Evolutionary conservation across 1,140 invertebrate species (phyloP).

Genomic region (Nephila pilipes): DNA sequence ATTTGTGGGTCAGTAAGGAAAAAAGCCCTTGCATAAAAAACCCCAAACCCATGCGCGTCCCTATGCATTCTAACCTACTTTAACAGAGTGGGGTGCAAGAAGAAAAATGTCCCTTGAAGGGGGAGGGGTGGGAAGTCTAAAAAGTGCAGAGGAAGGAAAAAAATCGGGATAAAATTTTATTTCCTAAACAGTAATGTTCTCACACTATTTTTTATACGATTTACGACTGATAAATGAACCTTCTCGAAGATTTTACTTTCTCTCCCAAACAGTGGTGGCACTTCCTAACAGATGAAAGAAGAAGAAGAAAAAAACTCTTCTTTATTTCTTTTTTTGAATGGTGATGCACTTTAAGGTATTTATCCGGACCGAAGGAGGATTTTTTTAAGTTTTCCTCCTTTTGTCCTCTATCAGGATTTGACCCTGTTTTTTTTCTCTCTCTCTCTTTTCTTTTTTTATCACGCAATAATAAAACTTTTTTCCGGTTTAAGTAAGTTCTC

Average conservation of each 20-base stretch:
- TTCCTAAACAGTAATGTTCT: conserved; percentile 41
- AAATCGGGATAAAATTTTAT: conserved; percentile 32
- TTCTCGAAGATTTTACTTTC: conserved; percentile 36
- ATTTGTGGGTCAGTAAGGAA: conserved; percentile 56
- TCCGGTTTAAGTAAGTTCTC: conserved; percentile 26
- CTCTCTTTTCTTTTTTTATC: background rate
- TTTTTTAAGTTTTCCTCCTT: conserved; percentile 16
- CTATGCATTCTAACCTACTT: conserved; percentile 59
- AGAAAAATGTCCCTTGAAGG: background rate
- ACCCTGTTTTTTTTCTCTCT: conserved; percentile 7
- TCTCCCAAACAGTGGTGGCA: background rate
- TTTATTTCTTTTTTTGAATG: background rate
- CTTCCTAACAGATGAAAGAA: conserved; percentile 1
- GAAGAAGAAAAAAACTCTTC: background rate
- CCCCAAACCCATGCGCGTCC: background rate
- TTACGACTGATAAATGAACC: conserved; percentile 50
- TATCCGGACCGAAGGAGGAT: conserved; percentile 6
- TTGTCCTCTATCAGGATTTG: conserved; percentile 43
- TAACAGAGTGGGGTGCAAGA: background rate
- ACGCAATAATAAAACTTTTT: conserved; percentile 4
- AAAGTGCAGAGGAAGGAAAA: conserved; percentile 37
- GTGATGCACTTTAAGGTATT: conserved; percentile 44
- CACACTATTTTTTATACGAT: conserved; percentile 43
- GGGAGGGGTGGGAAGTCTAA: conserved; percentile 22
- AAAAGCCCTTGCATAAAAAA: conserved; percentile 62